These are phyloP conservation scores for Cebidichthys violaceus DNA, from an alignment of 2,113 vertebrate genomes.

Conservation along the genomic window DNA sequence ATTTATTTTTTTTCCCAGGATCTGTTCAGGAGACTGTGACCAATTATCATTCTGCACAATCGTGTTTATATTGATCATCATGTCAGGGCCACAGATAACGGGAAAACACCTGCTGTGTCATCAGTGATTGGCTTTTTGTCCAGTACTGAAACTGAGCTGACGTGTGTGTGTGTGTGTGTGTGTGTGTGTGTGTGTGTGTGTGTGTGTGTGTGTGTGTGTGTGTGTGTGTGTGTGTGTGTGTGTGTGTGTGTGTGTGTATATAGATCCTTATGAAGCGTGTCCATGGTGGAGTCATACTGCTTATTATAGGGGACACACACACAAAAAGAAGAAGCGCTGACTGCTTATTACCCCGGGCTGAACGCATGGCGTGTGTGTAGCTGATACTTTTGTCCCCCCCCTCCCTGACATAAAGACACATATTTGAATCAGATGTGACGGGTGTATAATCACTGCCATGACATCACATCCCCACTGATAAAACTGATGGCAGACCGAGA, in stretches of 20 bases:
- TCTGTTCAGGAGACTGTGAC: constrained; percentile 5
- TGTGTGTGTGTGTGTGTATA: no score
- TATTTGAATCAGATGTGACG: constrained; percentile 71
- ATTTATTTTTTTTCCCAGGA: background rate
- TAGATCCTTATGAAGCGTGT: constrained; percentile 38
- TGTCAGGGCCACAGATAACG: constrained; percentile 12
- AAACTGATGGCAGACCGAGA: constrained; percentile 77
- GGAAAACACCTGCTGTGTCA: constrained; percentile 42
- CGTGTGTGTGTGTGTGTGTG: no score
- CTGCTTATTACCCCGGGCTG: constrained; percentile 65
- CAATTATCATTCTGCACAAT: constrained; percentile 22
- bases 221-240: no score
- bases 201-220: no score
- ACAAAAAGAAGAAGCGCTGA: constrained; percentile 73
- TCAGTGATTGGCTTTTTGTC: constrained; percentile 15
- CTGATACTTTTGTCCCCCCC: constrained; percentile 55
- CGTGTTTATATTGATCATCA: constrained; percentile 39
- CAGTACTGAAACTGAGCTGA: background rate
- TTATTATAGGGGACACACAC: constrained; percentile 66
- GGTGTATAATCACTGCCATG: constrained; percentile 73
- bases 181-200: no score
- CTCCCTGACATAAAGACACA: constrained; percentile 64
- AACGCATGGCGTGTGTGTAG: constrained; percentile 63
- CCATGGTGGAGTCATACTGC: constrained; percentile 40
- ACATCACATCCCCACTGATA: constrained; percentile 77